Evolutionary conservation across 2,113 vertebrate species (phyloP).

Genomic region (Colinus virginianus): DNA sequence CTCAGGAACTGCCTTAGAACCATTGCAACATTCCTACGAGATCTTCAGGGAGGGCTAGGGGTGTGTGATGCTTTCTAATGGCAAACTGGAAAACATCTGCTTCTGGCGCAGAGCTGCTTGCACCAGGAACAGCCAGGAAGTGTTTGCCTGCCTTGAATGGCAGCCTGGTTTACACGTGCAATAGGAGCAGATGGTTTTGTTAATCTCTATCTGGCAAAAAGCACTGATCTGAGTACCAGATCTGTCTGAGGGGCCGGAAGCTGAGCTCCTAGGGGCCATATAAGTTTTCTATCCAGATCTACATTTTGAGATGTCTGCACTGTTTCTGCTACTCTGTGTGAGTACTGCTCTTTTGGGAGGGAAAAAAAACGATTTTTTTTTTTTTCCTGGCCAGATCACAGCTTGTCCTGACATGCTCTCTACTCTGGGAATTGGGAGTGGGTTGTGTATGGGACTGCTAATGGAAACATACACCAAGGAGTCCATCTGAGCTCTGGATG

Average conservation of each 20-base stretch:
- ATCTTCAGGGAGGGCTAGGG: neutral
- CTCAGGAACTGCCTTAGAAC: neutral
- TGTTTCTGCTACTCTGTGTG: neutral
- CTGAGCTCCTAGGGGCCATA: neutral
- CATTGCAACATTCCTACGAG: neutral
- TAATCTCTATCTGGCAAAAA: neutral
- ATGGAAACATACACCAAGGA: neutral
- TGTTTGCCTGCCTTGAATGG: fast-evolving
- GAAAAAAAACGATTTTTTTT: neutral
- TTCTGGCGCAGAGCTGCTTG: neutral
- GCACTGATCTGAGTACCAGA: neutral
- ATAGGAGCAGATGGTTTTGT: conserved; percentile 9
- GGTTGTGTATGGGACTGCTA: neutral
- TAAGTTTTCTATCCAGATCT: conserved; percentile 18
- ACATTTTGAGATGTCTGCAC: neutral
- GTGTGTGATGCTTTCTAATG: neutral
- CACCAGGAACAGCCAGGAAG: neutral
- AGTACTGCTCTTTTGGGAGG: conserved; percentile 5
- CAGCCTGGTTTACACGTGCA: neutral
- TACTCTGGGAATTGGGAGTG: conserved; percentile 22
- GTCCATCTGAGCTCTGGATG: neutral
- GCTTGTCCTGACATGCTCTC: conserved; percentile 58
- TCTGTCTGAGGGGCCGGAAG: neutral
- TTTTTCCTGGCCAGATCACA: conserved; percentile 30
- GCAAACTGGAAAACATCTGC: neutral